Evolutionary conservation across 2,113 vertebrate genomes (phyloP).

Genomic region (Oostethus manadensis): DNA sequence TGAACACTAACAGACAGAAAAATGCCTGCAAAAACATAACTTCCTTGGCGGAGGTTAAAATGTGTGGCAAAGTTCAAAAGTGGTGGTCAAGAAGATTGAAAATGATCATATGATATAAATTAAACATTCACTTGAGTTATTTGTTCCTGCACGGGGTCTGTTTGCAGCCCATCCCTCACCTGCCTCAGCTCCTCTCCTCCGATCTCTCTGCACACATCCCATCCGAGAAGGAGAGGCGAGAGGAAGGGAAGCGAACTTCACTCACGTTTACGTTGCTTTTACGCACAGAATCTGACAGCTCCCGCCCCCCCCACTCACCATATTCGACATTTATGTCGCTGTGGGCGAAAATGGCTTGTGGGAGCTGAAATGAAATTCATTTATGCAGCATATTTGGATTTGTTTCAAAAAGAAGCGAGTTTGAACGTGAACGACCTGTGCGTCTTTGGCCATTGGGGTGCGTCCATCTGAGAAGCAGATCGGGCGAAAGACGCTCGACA

Average conservation of each 20-base stretch:
- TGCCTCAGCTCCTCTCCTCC: constrained; percentile 58
- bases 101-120: neutral
- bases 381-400: neutral
- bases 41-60: too few relatives aligned
- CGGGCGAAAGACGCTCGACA: constrained; percentile 9
- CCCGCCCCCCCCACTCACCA: neutral
- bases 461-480: constrained; percentile 6
- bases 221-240: constrained; percentile 39
- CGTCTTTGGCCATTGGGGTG: constrained; percentile 4
- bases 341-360: neutral
- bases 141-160: neutral
- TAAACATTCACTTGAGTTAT: neutral
- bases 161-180: constrained; percentile 60
- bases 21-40: too few relatives aligned
- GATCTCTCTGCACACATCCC: constrained; percentile 39
- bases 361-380: constrained; percentile 8
- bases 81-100: too few relatives aligned
- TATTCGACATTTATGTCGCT: neutral
- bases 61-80: too few relatives aligned
- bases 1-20: too few relatives aligned
- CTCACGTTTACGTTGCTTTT: constrained; percentile 1
- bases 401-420: neutral
- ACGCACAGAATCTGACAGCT: neutral
- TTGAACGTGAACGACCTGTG: neutral
- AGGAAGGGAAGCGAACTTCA: constrained; percentile 20